These are phyloP conservation scores for Lagopus leucura DNA, from an alignment of 2,113 vertebrate species.

Conservation along the genomic window DNA sequence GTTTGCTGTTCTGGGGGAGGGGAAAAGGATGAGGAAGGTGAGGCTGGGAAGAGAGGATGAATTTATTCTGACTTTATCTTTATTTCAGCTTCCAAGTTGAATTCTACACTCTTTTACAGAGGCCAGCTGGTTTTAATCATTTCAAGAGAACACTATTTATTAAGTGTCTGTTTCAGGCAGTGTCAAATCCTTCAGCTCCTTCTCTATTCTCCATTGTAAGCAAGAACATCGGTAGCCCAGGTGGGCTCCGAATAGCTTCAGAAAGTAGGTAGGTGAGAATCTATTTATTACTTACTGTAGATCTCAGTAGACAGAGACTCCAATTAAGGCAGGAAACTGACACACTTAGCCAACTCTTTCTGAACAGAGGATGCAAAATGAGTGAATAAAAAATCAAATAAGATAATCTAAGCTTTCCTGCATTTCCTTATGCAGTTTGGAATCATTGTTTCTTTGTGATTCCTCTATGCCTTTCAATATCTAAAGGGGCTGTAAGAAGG, in stretches of 20 bases:
- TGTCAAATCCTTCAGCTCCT: constrained; percentile 75
- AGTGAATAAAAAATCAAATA: constrained; percentile 35
- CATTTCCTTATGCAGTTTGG: not conserved
- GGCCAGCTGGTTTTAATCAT: constrained; percentile 73
- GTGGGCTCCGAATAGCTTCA: constrained; percentile 70
- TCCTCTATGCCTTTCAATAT: not conserved
- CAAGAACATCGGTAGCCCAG: constrained; percentile 72
- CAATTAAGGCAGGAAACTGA: constrained; percentile 68
- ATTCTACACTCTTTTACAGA: not conserved
- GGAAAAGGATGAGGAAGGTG: not conserved
- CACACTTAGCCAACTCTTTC: constrained; percentile 60
- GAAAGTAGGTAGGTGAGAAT: constrained; percentile 68
- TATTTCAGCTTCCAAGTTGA: constrained; percentile 64
- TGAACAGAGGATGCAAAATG: constrained; percentile 39
- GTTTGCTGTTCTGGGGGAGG: constrained; percentile 54
- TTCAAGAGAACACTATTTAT: constrained; percentile 70
- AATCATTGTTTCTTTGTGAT: constrained; percentile 4
- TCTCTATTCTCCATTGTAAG: constrained; percentile 64
- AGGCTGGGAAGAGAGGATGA: constrained; percentile 48
- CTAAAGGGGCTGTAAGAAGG: too few relatives aligned
- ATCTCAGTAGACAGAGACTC: constrained; percentile 58
- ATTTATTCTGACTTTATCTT: constrained; percentile 72
- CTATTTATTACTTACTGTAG: constrained; percentile 70
- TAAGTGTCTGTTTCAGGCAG: constrained; percentile 68
- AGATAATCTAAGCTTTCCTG: not conserved